Percentiles rank a stretch among this genome's conserved stretches.
Conservation (phyloP, 2,888 invertebrate species). For the Nephrocerus scutellatus region DNA sequence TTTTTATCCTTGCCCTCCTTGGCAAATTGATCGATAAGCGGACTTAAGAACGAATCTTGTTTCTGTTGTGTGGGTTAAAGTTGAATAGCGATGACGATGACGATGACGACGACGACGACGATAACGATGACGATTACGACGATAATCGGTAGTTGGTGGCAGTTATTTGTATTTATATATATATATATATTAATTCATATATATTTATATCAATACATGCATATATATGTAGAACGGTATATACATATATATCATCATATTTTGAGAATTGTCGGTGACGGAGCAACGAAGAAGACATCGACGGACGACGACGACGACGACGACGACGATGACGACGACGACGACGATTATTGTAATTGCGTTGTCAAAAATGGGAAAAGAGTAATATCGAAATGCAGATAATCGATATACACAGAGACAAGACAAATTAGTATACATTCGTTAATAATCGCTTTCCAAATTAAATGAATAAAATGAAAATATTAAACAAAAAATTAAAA, state of each 20-base stretch:
- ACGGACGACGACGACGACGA: background rate
- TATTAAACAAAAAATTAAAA: no score
- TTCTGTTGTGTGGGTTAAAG: constrained; percentile 57
- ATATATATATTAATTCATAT: constrained; percentile 14
- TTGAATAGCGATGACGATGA: background rate
- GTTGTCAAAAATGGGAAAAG: constrained; percentile 48
- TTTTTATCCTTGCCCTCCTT: constrained; percentile 96
- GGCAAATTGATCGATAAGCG: constrained; percentile 86
- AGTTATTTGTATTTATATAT: background rate
- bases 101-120: constrained; percentile 2
- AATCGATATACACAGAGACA: no score
- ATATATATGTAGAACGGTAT: constrained; percentile 13
- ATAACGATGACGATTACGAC: constrained; percentile 16
- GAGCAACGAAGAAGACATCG: no score
- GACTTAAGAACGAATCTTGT: constrained; percentile 89
- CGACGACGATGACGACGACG: constrained; percentile 9
- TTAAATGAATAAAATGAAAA: no score
- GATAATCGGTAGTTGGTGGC: constrained; percentile 1
- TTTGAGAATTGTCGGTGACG: no score
- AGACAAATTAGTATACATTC: no score
- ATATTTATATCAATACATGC: constrained; percentile 13
- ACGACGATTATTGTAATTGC: constrained; percentile 24
- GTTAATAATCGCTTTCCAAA: no score
- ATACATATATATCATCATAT: background rate
- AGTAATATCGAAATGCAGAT: no score